Base-by-base conservation (phyloP, 2,797 vertebrate genomes). In the Bradypus variegatus region DNA sequence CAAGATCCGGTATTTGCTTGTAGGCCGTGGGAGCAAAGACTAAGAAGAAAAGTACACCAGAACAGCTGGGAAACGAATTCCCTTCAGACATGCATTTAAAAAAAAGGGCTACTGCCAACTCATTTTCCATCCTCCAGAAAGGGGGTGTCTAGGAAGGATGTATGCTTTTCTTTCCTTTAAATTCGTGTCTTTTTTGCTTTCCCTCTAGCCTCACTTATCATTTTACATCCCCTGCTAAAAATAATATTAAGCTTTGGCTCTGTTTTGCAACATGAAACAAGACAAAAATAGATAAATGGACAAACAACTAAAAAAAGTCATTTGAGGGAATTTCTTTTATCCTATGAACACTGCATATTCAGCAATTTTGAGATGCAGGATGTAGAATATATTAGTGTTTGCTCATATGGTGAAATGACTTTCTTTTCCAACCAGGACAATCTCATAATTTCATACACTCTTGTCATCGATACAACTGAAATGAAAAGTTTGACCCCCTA, bases 51-150 rank as follows among this genome's bases (percentile, higher is more conserved):
- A 94, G 93, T 29, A 72, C 65, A 78, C 10, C 91, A 64, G 84
- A 95, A 85, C 27, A 95, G 94, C 90, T 93, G 93, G 94, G 94
- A 94, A 93, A 87, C 38, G 8, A 86, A 83, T 92, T 94, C 96
- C 91, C 88, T 48, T 89, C 93, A 82, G 94, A 94, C 81, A 84
- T 29, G 41, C 69, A 60, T 83, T 58, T 58, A 23, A 10, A n/a
- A 31, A 53, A 48, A 23, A 58, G 84, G 7, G 25, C 29, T 31
- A 31, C 62, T 75, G 90, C 89, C 91, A 93, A 88, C 64, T 41
- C 75, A 19, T 60, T 45, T 88, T 91, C 93, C 67, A 23, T 75
- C 58, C 77, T 67, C 36, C 83, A 81, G 86, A 36, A 81, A 53
- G 4, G 62, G 36, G 73, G 33, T 75, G 92, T 45, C 72, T 6